phyloP scores from a whole-genome alignment of 1,140 invertebrate genomes.

The Dryas iulia region DNA sequence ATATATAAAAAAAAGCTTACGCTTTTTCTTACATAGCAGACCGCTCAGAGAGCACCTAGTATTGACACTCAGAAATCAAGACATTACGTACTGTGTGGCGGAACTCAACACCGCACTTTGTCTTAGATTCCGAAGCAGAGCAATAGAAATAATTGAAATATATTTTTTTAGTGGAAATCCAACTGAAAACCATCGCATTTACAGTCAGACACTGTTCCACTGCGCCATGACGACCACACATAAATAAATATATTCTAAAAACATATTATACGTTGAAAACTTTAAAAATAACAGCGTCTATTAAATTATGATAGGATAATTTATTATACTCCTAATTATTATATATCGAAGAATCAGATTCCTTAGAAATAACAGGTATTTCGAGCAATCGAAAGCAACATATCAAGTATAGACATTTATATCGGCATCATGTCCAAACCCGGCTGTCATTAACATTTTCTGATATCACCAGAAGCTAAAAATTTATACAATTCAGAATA shows the following conservation, averaged over 20 bases:
- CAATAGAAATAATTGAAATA: too few relatives aligned
- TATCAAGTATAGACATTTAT: conserved; percentile 64
- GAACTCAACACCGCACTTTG: too few relatives aligned
- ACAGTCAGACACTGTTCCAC: not conserved
- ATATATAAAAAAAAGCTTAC: not conserved
- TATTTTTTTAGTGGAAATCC: too few relatives aligned
- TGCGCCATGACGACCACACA: too few relatives aligned
- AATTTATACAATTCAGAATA: conserved; percentile 53
- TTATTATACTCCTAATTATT: conserved; percentile 43
- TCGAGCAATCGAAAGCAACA: conserved; percentile 43
- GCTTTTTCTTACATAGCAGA: too few relatives aligned
- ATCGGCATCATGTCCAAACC: conserved; percentile 53
- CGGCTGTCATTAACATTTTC: conserved; percentile 63
- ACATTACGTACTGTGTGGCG: too few relatives aligned
- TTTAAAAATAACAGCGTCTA: conserved; percentile 26
- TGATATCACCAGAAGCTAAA: conserved; percentile 69
- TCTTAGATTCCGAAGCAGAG: too few relatives aligned
- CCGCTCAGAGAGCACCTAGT: too few relatives aligned
- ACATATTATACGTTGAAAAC: not conserved
- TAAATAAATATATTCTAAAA: not conserved
- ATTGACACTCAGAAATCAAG: too few relatives aligned
- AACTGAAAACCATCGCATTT: too few relatives aligned
- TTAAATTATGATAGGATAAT: conserved; percentile 41
- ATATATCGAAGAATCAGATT: conserved; percentile 40
- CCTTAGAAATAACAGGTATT: conserved; percentile 41